These are phyloP conservation scores for Litoditis marina DNA, from an alignment of 2,888 invertebrate genomes.

Conservation along the genomic window DNA sequence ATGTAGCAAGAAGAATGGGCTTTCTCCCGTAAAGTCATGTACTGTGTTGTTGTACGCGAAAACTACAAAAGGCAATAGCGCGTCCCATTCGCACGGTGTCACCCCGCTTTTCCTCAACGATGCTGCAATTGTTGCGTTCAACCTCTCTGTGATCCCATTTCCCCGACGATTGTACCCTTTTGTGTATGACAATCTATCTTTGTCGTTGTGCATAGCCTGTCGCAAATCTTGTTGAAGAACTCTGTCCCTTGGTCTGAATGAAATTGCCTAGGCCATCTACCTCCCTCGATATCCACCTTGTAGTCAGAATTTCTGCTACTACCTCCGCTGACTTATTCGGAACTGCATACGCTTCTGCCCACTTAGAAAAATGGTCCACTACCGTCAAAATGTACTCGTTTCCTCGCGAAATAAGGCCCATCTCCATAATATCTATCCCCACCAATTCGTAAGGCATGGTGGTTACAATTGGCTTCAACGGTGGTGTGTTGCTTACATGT, in stretches of 20 bases:
- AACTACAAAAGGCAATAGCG: conserved; percentile 18
- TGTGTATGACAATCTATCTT: conserved; percentile 11
- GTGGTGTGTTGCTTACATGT: conserved; percentile 7
- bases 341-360: conserved; percentile 13
- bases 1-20: conserved; percentile 20
- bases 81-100: conserved; percentile 25
- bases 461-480: conserved; percentile 12
- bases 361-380: conserved; percentile 26
- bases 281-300: conserved; percentile 19
- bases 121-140: conserved; percentile 19
- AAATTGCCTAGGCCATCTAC: conserved; percentile 14
- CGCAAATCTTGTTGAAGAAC: conserved; percentile 13
- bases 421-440: conserved; percentile 19
- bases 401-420: conserved; percentile 11
- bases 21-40: conserved; percentile 23
- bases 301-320: conserved; percentile 16
- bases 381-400: conserved; percentile 20
- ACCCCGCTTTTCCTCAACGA: conserved; percentile 18
- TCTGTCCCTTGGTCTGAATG: conserved; percentile 24
- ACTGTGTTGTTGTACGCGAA: conserved; percentile 28
- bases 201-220: conserved; percentile 12
- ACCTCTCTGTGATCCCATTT: conserved; percentile 32
- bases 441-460: conserved; percentile 22
- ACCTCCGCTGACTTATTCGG: conserved; percentile 24
- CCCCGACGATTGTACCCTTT: conserved; percentile 28